Evolutionary conservation across 2,888 invertebrate species (phyloP), one percentile per base, ranked within the genome.

Genomic region (Mycalesis mineus): DNA sequence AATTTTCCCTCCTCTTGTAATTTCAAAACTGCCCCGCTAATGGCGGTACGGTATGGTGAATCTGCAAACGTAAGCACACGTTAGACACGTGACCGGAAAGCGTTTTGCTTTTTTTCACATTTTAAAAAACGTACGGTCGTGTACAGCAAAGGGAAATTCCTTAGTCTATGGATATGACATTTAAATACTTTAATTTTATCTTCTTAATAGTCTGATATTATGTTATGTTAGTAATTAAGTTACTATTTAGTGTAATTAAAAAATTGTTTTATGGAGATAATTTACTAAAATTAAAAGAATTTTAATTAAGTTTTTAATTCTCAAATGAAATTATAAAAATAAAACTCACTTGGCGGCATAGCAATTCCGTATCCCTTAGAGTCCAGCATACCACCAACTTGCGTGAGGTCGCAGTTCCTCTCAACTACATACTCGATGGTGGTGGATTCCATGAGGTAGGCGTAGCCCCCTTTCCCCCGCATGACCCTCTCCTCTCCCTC

Each of bases 391-490:
- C 96, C 95, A 0, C 98, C 98, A 22, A 98, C 95, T 91, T 97
- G 96, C 41, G 95, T 95, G 62, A 98, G 92, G 63, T 97, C 96
- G 74, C 98, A 98, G 74, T 96, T 94, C 63, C 97, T 91, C 78
- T 97, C 96, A 49, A 96, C 95, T 39, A 95, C 95, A 75, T 98
- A 99, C 78, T 99, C 99, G 64, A 99, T 97, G 22, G 96, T 95
- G 0, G 98, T 97, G 0, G 97, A 98, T 84, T 99, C 99, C 97
- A 99, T 98, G 29, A 99, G 91, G 78, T 97, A 99, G 0, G 99
- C 99, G 78, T 98, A 99, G 48, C 94, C 93, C 42, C 95, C 95
- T 77, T 95, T 95, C 13, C 94, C 95, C 74, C 95, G 93, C 60
- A 94, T 91, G 0, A 98, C 98, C 33, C 97, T 91, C 28, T 97